Conservation (phyloP, 2,888 invertebrate species). For the Lypha dubia region DNA sequence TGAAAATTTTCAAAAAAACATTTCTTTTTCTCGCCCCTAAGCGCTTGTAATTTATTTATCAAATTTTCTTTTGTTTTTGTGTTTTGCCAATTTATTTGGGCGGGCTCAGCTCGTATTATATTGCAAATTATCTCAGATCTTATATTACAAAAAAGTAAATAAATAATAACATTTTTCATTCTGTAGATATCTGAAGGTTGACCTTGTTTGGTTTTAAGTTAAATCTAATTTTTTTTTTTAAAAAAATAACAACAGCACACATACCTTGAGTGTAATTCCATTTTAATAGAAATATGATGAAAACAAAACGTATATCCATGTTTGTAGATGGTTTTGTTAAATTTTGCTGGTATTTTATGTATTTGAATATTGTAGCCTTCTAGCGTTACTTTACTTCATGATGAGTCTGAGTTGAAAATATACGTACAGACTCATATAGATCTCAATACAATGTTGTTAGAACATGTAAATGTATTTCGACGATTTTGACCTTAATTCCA, state of each 20-base stretch:
- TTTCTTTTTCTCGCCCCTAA: background rate
- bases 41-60: background rate
- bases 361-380: conserved; percentile 16
- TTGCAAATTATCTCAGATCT: conserved; percentile 21
- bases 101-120: background rate
- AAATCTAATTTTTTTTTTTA: background rate
- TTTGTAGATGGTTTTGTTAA: conserved; percentile 62
- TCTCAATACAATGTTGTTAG: background rate
- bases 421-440: background rate
- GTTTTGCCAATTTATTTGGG: background rate
- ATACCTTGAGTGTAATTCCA: conserved; percentile 81
- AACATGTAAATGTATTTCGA: background rate
- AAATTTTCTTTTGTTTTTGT: background rate
- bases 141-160: background rate
- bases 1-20: too few relatives aligned
- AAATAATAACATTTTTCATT: conserved; percentile 19
- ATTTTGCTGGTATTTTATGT: background rate
- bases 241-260: conserved; percentile 61
- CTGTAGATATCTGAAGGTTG: background rate
- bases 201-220: background rate
- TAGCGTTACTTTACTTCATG: conserved; percentile 7
- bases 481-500: background rate
- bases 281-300: conserved; percentile 81
- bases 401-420: background rate
- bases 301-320: conserved; percentile 81